Percentiles rank a stretch among this genome's conserved stretches.
These are phyloP conservation scores for Caenorhabditis elegans DNA, from an alignment of 1,140 invertebrate species.

Conservation along the genomic window DNA sequence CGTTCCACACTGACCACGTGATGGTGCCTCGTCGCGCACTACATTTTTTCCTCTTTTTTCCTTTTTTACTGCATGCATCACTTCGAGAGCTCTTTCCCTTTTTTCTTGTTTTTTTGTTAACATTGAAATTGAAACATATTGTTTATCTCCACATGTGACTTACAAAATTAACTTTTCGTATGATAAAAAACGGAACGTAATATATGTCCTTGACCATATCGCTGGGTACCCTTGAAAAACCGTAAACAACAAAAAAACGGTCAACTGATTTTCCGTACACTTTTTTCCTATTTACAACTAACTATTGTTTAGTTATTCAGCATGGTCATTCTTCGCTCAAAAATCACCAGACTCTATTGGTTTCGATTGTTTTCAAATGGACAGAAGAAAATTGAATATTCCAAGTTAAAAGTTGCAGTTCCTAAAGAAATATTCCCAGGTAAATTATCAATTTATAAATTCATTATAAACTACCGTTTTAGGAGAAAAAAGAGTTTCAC, in stretches of 20 bases:
- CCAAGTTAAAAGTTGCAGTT: constrained; percentile 11
- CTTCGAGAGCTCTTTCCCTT: not conserved
- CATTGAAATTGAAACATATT: too few relatives aligned
- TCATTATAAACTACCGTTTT: not conserved
- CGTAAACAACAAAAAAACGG: not conserved
- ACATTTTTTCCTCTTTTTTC: not conserved
- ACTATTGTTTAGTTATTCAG: not conserved
- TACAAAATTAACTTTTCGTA: too few relatives aligned
- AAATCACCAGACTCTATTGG: not conserved
- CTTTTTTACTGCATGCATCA: not conserved
- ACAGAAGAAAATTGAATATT: constrained; percentile 4
- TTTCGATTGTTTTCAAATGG: not conserved
- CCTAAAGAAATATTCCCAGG: constrained; percentile 7
- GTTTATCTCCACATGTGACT: too few relatives aligned
- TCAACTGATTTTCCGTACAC: not conserved
- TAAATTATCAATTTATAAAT: too few relatives aligned
- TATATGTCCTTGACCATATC: constrained; percentile 9
- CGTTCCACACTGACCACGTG: not conserved
- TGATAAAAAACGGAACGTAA: not conserved
- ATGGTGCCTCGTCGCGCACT: not conserved
- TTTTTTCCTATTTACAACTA: not conserved
- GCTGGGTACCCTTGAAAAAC: not conserved
- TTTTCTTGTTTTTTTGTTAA: not conserved
- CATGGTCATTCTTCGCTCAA: not conserved
- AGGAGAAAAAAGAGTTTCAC: constrained; percentile 41